A percentile compares a stretch with the other conserved stretches of the same genome.
Conservation (phyloP, 2,113 vertebrate genomes). For the Sigmodon hispidus region DNA sequence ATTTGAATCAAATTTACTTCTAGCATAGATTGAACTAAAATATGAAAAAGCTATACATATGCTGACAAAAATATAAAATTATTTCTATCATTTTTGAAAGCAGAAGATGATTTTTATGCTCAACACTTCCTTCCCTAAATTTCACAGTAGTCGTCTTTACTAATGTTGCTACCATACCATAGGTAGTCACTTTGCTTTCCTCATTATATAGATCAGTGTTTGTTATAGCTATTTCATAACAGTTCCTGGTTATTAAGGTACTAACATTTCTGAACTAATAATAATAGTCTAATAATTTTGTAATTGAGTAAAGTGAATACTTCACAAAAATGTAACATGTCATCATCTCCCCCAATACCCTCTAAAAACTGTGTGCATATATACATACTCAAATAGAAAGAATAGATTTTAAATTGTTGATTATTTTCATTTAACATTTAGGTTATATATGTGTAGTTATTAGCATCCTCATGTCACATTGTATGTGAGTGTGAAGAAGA, state of each 20-base stretch:
- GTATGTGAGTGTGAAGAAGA: not conserved
- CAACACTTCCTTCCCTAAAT: not conserved
- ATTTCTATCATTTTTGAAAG: not conserved
- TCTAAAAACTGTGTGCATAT: not conserved
- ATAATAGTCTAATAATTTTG: not conserved
- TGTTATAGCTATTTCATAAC: not conserved
- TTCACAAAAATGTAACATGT: not conserved
- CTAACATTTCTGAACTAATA: not conserved
- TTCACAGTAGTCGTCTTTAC: not conserved
- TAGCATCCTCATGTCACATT: not conserved
- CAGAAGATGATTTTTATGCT: not conserved
- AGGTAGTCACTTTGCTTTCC: not conserved
- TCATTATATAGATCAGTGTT: not conserved
- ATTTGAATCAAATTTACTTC: not conserved
- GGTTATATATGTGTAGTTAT: not conserved
- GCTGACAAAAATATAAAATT: not conserved
- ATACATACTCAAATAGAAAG: not conserved
- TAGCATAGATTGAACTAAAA: not conserved
- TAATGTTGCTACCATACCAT: not conserved
- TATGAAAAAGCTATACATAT: not conserved
- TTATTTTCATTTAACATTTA: not conserved
- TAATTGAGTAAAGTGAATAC: not conserved
- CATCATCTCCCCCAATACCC: not conserved
- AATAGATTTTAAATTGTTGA: not conserved
- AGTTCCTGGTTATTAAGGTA: not conserved